A percentile compares a stretch with the other conserved stretches of the same genome.
phyloP scores from a whole-genome alignment of 2,113 vertebrate species.

The Megaceryle torquata region DNA sequence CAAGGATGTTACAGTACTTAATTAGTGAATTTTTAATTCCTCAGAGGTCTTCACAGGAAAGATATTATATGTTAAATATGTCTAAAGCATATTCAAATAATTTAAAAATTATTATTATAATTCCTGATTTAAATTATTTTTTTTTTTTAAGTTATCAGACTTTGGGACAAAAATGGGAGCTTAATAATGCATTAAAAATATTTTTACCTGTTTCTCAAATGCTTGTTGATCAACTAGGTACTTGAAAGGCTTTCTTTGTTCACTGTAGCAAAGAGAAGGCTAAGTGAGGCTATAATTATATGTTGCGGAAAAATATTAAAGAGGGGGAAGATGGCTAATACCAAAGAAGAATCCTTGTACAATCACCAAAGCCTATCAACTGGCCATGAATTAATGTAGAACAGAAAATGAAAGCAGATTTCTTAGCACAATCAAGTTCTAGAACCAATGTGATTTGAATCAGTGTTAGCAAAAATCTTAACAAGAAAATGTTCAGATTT shows the following conservation, averaged over 20 bases:
- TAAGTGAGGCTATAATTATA: not conserved
- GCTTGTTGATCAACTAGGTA: not conserved
- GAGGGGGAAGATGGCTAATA: not conserved
- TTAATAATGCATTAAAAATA: not conserved
- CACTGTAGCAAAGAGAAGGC: not conserved
- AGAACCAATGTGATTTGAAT: not conserved
- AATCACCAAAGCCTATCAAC: not conserved
- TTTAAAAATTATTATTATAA: not conserved
- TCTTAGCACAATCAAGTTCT: not conserved
- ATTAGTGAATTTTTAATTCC: slow-evolving; percentile 55
- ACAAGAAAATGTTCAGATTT: not conserved
- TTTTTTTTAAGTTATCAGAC: not conserved
- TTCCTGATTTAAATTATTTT: not conserved
- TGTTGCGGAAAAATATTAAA: not conserved
- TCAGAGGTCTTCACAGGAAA: slow-evolving; percentile 41
- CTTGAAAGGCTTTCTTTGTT: not conserved
- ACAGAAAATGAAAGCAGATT: not conserved
- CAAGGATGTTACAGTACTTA: slow-evolving; percentile 52
- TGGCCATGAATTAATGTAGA: not conserved
- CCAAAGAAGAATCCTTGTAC: not conserved
- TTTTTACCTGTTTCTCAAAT: not conserved
- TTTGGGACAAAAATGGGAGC: not conserved
- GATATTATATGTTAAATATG: slow-evolving; percentile 40
- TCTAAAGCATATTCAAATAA: slow-evolving; percentile 21
- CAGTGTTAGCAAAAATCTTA: not conserved